A percentile compares a stretch with the other conserved stretches of the same genome.
Conservation (phyloP, 2,888 invertebrate species). For the Tolmerus cingulatus region DNA sequence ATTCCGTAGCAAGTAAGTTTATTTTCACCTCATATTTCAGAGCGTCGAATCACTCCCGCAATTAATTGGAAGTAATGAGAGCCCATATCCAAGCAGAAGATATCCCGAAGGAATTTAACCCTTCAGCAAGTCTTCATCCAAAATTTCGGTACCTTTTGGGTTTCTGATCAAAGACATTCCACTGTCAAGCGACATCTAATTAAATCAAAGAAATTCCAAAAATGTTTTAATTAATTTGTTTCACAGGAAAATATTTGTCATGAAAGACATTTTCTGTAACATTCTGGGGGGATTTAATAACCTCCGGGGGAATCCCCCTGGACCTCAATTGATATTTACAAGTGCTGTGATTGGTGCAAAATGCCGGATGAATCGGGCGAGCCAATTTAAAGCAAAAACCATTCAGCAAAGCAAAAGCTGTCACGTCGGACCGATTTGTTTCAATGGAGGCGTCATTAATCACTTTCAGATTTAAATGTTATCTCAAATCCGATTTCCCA, state of each 20-base stretch:
- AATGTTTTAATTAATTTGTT: conserved; percentile 41
- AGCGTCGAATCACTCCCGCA: background rate
- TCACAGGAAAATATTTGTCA: conserved; percentile 37
- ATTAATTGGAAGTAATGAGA: background rate
- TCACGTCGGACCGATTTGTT: conserved; percentile 42
- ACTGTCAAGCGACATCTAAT: conserved; percentile 33
- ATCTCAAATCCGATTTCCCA: conserved; percentile 44
- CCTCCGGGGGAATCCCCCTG: background rate
- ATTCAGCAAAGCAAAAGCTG: conserved; percentile 27
- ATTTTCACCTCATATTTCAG: background rate
- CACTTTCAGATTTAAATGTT: conserved; percentile 42
- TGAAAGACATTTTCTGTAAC: conserved; percentile 12
- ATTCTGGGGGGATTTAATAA: conserved; percentile 3
- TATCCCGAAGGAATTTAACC: conserved; percentile 15
- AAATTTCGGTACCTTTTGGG: conserved; percentile 13
- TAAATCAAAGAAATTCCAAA: conserved; percentile 41
- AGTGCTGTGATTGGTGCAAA: conserved; percentile 17
- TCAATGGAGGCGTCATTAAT: conserved; percentile 39
- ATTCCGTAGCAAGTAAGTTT: background rate
- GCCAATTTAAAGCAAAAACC: conserved; percentile 37
- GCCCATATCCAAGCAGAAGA: background rate
- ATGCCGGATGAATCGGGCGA: background rate
- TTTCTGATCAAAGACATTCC: conserved; percentile 40
- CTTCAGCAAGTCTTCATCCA: background rate
- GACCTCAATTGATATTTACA: conserved; percentile 1